Conservation (phyloP, 1,140 invertebrate genomes). For the Formica selysi region DNA sequence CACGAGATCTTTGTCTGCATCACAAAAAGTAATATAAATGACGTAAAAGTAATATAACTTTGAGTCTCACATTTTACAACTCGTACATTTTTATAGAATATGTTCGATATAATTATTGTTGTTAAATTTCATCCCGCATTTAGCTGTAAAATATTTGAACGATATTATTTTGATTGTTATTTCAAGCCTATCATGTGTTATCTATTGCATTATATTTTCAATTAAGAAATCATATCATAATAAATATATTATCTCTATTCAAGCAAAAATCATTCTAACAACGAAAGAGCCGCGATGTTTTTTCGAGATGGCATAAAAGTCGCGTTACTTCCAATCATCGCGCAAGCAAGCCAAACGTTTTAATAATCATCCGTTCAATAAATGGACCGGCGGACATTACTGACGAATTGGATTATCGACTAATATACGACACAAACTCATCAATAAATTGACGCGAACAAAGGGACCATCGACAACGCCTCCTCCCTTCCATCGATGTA, state of each 20-base stretch:
- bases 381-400: conserved; percentile 18
- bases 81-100: conserved; percentile 2
- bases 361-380: conserved; percentile 44
- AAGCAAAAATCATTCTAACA: neutral
- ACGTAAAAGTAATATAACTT: neutral
- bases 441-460: conserved; percentile 42
- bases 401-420: conserved; percentile 49
- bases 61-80: conserved; percentile 17
- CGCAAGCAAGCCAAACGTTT: conserved; percentile 26
- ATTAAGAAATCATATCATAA: neutral
- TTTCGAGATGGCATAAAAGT: conserved; percentile 13
- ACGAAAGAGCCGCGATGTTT: neutral
- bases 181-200: neutral
- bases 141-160: conserved; percentile 12
- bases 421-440: conserved; percentile 26
- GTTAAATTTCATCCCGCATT: conserved; percentile 15
- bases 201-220: neutral
- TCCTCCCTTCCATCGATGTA: neutral
- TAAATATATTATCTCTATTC: neutral
- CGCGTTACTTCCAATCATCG: neutral
- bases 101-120: neutral
- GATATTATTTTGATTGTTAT: neutral
- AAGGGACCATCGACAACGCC: conserved; percentile 24
- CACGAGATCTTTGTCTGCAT: conserved; percentile 50
- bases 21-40: conserved; percentile 40